Percentiles rank a stretch among this genome's conserved stretches.
Conservation (phyloP, 2,888 invertebrate genomes). For the Phortica magna region DNA sequence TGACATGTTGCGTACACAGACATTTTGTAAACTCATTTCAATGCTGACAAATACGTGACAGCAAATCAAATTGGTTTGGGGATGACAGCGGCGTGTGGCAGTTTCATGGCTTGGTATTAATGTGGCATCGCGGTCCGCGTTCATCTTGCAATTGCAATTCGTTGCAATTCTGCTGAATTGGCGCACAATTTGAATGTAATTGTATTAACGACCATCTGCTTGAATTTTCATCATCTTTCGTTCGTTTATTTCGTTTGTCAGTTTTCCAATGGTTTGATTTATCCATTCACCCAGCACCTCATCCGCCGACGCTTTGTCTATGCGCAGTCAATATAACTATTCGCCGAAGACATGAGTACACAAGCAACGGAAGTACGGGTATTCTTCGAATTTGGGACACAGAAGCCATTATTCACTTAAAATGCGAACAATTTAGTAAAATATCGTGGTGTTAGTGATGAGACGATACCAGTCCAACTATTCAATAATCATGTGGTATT, state of each 20-base stretch:
- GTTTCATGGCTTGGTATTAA: no score
- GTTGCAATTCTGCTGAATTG: not conserved
- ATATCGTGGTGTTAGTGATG: no score
- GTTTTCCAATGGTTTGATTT: not conserved
- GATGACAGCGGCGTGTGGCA: no score
- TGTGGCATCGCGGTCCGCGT: not conserved
- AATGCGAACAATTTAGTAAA: no score
- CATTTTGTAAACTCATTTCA: no score
- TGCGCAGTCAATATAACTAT: not conserved
- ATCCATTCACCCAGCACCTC: not conserved
- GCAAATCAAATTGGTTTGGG: no score
- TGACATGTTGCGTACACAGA: no score
- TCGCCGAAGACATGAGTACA: not conserved
- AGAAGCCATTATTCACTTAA: no score
- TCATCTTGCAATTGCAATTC: not conserved
- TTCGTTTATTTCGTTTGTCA: not conserved
- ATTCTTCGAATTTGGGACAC: not conserved
- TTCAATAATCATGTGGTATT: no score
- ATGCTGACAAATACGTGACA: no score
- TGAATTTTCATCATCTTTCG: not conserved
- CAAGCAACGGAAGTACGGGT: not conserved
- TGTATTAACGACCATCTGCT: not conserved
- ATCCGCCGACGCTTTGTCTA: not conserved
- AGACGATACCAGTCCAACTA: no score
- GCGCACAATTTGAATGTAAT: constrained; percentile 9